A percentile compares a stretch with the other conserved stretches of the same genome.
phyloP scores from a whole-genome alignment of 2,888 invertebrate genomes.

The Aethes cnicana region DNA sequence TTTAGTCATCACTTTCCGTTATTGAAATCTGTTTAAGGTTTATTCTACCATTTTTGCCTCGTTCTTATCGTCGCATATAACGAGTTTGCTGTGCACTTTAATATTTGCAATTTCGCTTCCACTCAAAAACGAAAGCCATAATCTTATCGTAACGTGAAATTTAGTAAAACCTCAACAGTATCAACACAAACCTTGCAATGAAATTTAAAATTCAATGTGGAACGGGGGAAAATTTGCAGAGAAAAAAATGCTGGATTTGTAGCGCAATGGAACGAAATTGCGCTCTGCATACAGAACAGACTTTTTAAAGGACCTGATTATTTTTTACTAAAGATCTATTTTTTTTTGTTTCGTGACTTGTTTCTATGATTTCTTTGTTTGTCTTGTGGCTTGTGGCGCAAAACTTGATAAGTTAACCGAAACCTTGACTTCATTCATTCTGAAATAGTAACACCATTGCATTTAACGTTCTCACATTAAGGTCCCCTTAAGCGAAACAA shows the following conservation, averaged over 20 bases:
- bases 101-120: background rate
- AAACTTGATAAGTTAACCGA: too few species aligned
- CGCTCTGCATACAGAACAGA: background rate
- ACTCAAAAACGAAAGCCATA: background rate
- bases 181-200: background rate
- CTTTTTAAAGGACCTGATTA: background rate
- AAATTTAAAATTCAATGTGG: conserved; percentile 11
- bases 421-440: too few species aligned
- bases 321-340: background rate
- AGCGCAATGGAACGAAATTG: background rate
- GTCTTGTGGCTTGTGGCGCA: too few species aligned
- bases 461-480: too few species aligned
- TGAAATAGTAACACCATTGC: too few species aligned
- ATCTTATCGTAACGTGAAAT: conserved; percentile 3
- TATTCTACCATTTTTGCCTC: too few species aligned
- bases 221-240: background rate
- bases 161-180: conserved; percentile 1
- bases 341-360: background rate
- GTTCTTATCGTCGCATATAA: too few species aligned
- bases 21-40: too few species aligned
- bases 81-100: too few species aligned
- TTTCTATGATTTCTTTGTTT: background rate
- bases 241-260: background rate
- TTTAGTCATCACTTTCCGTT: too few species aligned
- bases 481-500: too few species aligned